A percentile compares a stretch with the other conserved stretches of the same genome.
These are phyloP conservation scores for Microctonus aethiopoides DNA, from an alignment of 2,888 invertebrate species.

Conservation along the genomic window DNA sequence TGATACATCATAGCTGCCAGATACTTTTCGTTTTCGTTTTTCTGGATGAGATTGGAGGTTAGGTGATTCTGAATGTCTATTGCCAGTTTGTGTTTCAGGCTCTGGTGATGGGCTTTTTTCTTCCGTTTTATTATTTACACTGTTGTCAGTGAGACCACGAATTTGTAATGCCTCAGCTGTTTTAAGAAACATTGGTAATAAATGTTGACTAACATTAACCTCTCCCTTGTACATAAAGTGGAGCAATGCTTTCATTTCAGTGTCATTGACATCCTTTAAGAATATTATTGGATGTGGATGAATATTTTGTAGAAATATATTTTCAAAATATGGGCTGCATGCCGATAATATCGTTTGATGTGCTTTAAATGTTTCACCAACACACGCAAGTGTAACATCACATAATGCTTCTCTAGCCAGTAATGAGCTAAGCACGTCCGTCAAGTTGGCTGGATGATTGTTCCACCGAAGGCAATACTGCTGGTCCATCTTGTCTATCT, in stretches of 20 bases:
- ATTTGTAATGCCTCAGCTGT: conserved; percentile 93
- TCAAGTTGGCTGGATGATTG: conserved; percentile 92
- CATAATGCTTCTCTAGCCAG: conserved; percentile 89
- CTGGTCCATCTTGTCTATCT: conserved; percentile 75
- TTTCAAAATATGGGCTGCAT: conserved; percentile 95
- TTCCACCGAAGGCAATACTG: conserved; percentile 96
- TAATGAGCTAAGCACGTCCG: conserved; percentile 88
- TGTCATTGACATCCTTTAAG: conserved; percentile 90
- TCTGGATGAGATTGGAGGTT: conserved; percentile 64
- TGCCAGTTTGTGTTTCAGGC: conserved; percentile 56
- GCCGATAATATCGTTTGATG: conserved; percentile 94
- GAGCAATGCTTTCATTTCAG: conserved; percentile 88
- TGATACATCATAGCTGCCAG: conserved; percentile 77
- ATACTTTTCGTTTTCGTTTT: conserved; percentile 75
- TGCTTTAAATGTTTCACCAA: conserved; percentile 90
- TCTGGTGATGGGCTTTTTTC: conserved; percentile 59
- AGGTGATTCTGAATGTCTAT: conserved; percentile 60
- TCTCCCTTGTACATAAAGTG: conserved; percentile 95
- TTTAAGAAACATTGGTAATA: conserved; percentile 90
- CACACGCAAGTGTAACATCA: conserved; percentile 93
- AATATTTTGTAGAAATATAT: conserved; percentile 86
- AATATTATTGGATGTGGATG: conserved; percentile 94
- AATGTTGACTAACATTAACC: conserved; percentile 91
- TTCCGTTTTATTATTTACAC: conserved; percentile 70
- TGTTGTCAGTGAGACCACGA: conserved; percentile 88